A percentile compares a stretch with the other conserved stretches of the same genome.
phyloP scores from a whole-genome alignment of 2,113 vertebrate genomes.

The Peromyscus leucopus region DNA sequence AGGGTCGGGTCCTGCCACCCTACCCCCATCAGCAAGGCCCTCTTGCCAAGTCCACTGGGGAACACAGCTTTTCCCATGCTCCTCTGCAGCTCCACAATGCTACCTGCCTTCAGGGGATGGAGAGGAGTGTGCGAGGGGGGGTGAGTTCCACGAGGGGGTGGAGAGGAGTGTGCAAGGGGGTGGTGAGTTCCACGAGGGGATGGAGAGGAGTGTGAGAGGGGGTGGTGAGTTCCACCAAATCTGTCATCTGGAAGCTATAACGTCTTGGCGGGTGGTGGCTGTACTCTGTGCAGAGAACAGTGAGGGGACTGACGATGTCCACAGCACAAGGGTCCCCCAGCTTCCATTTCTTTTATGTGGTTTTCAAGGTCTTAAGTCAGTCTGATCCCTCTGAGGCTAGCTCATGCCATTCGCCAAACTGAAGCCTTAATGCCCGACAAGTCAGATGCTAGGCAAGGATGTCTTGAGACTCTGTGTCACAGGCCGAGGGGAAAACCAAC shows the following conservation, averaged over 20 bases:
- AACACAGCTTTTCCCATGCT: not conserved
- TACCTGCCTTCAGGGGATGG: not conserved
- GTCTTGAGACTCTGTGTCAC: not conserved
- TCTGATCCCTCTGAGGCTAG: slow-evolving; percentile 31
- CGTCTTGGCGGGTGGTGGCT: not conserved
- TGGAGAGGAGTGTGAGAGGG: not conserved
- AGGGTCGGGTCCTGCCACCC: not conserved
- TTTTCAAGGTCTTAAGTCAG: slow-evolving; percentile 46
- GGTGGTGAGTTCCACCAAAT: not conserved
- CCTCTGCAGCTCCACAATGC: not conserved
- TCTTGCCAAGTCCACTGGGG: not conserved
- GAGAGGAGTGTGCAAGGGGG: no score
- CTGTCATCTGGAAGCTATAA: slow-evolving; percentile 52
- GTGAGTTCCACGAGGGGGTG: no score
- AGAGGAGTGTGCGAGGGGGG: no score
- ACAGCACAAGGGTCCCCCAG: not conserved
- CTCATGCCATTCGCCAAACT: slow-evolving; percentile 17
- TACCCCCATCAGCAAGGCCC: not conserved
- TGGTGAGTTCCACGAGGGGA: no score
- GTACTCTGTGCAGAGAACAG: not conserved
- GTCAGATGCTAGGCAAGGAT: slow-evolving; percentile 4
- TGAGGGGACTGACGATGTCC: not conserved
- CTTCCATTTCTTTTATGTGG: slow-evolving; percentile 9
- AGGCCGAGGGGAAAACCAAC: not conserved
- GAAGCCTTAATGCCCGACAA: slow-evolving; percentile 38